phyloP scores from a whole-genome alignment of 2,113 vertebrate species.

The Sorex araneus region DNA sequence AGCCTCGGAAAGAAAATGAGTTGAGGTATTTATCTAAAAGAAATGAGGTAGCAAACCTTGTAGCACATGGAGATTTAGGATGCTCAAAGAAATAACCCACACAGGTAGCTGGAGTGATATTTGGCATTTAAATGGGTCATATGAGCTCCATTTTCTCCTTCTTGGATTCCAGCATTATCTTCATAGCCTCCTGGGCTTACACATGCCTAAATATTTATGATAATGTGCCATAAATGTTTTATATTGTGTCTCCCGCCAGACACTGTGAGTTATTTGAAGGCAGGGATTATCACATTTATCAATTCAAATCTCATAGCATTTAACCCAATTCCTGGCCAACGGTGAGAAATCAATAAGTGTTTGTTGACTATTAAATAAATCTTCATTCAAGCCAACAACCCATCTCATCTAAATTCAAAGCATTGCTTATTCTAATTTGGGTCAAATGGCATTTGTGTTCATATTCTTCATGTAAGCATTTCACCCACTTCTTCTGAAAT shows the following conservation, averaged over 20 bases:
- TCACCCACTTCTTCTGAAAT: constrained; percentile 73
- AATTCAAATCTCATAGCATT: constrained; percentile 29
- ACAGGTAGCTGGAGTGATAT: not conserved
- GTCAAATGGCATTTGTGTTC: constrained; percentile 46
- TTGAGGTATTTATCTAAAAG: not conserved
- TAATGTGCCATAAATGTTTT: not conserved
- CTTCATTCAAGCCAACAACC: constrained; percentile 52
- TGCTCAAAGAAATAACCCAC: not conserved
- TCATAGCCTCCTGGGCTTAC: not conserved
- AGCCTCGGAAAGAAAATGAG: not conserved
- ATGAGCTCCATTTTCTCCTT: not conserved
- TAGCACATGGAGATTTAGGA: not conserved
- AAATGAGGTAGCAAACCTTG: not conserved
- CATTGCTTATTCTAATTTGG: constrained; percentile 31
- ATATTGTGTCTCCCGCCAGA: constrained; percentile 16
- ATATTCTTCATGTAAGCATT: constrained; percentile 72
- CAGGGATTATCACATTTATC: constrained; percentile 26
- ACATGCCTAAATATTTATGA: not conserved
- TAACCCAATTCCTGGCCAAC: constrained; percentile 36
- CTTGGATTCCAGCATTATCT: not conserved
- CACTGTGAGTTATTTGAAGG: constrained; percentile 37
- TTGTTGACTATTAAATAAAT: constrained; percentile 63
- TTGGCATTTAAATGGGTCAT: not conserved
- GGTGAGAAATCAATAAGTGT: constrained; percentile 60
- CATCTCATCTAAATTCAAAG: constrained; percentile 61